These are phyloP conservation scores for Tuberolachnus salignus DNA, from an alignment of 2,888 invertebrate genomes.

Conservation along the genomic window DNA sequence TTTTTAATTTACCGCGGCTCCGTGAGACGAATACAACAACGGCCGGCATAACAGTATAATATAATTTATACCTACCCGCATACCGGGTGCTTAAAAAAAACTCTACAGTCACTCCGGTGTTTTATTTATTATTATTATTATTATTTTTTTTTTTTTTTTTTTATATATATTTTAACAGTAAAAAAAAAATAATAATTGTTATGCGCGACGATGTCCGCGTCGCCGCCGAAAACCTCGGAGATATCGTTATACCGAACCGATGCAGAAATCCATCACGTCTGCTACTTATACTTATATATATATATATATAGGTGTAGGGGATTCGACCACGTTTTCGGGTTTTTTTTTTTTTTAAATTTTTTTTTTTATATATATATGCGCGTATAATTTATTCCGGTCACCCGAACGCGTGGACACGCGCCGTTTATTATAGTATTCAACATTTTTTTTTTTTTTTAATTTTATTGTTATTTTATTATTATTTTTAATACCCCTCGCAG, in stretches of 20 bases:
- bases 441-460: constrained; percentile 15
- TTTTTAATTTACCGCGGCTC: constrained; percentile 44
- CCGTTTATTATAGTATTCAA: constrained; percentile 47
- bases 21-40: constrained; percentile 45
- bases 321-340: neutral
- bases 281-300: constrained; percentile 3
- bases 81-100: constrained; percentile 53
- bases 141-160: constrained; percentile 33
- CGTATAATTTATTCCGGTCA: constrained; percentile 42
- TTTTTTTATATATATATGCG: neutral
- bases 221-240: constrained; percentile 15
- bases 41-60: neutral
- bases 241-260: constrained; percentile 11
- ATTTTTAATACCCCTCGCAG: neutral
- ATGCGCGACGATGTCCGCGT: constrained; percentile 36
- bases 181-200: constrained; percentile 51
- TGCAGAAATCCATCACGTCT: constrained; percentile 29
- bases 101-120: constrained; percentile 37
- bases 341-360: too few species aligned
- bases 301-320: neutral
- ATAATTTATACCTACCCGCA: neutral
- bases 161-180: too few species aligned
- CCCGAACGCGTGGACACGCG: constrained; percentile 21
- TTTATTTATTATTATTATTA: too few species aligned
- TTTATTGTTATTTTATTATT: neutral